A percentile compares a stretch with the other conserved stretches of the same genome.
phyloP scores from a whole-genome alignment of 2,888 invertebrate genomes.

The Agonopterix alstromeriana region DNA sequence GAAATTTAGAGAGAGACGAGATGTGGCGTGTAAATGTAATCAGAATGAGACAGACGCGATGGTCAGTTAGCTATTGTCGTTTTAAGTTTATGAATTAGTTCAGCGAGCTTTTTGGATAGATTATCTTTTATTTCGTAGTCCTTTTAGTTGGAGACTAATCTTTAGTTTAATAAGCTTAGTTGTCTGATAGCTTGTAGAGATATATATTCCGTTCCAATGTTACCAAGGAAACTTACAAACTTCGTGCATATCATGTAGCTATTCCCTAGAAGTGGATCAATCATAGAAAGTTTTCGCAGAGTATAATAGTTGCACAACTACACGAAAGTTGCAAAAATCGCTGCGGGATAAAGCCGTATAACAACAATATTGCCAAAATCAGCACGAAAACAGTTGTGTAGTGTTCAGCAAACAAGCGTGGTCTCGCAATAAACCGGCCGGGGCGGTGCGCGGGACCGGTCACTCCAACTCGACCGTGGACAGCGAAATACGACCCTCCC shows the following conservation, averaged over 20 bases:
- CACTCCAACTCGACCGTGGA: conserved; percentile 30
- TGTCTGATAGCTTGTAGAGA: no score
- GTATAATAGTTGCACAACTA: neutral
- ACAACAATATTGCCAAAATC: conserved; percentile 57
- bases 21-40: conserved; percentile 24
- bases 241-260: no score
- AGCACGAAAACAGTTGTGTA: conserved; percentile 50
- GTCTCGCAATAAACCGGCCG: conserved; percentile 47
- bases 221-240: no score
- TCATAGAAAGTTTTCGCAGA: neutral
- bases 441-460: conserved; percentile 26
- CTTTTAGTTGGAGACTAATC: no score
- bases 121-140: no score
- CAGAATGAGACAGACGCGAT: conserved; percentile 29
- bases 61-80: neutral
- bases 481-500: conserved; percentile 42
- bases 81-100: no score
- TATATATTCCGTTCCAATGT: no score
- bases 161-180: no score
- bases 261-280: no score
- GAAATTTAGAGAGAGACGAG: conserved; percentile 29
- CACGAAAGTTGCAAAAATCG: conserved; percentile 2
- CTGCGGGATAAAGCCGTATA: conserved; percentile 9
- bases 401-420: conserved; percentile 59
- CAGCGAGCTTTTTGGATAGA: no score